Evolutionary conservation across 2,113 vertebrate genomes (phyloP), one percentile per base, ranked within the genome.

Genomic region (Rallus limicola): DNA sequence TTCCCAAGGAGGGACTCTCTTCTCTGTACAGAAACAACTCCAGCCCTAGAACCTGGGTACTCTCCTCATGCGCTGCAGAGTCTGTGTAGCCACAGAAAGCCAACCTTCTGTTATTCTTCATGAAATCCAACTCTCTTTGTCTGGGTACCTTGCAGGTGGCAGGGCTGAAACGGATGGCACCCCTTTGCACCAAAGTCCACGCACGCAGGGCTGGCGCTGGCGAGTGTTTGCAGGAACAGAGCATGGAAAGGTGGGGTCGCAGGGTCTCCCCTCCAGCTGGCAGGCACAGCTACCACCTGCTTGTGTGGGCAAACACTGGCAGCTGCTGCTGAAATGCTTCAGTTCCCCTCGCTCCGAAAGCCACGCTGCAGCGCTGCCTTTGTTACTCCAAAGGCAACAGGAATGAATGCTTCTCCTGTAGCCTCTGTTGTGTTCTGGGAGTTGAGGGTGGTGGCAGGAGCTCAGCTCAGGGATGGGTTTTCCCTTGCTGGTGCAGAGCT

Each of bases 211-310:
- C 86, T 70, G 89, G 80, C 20, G 12, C 28, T 48, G 3, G 5
- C 19, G 67, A 23, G 10, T 33, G 17, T 70, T 58, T 84, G 31
- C 33, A 62, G 11, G 1, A 0, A 0, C 14, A 29, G 29, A 31
- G 58, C 1, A 1, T 70, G 76, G 74, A 74, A 67, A 70, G 5
- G 13, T 2, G 5, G 42, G 71, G 16, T 63, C 12, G 28, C 7
- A 13, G 62, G n/a, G 50, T 29, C 17, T 84, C 67, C 69, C 50
- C 38, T 92, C 44, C 84, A 60, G 83, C 92, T 94, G 95, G 86
- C 50, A 80, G 86, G 33, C 31, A 46, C 50, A 46, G 55, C 48
- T 18, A 12, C 64, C 85, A 34, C 70, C 76, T 86, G 78, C 38
- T 79, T 50, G 44, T 26, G 10, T 58, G 71, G 90, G 88, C 91